A percentile compares a stretch with the other conserved stretches of the same genome.
Conservation (phyloP, 2,113 vertebrate genomes). For the Calonectris borealis region DNA sequence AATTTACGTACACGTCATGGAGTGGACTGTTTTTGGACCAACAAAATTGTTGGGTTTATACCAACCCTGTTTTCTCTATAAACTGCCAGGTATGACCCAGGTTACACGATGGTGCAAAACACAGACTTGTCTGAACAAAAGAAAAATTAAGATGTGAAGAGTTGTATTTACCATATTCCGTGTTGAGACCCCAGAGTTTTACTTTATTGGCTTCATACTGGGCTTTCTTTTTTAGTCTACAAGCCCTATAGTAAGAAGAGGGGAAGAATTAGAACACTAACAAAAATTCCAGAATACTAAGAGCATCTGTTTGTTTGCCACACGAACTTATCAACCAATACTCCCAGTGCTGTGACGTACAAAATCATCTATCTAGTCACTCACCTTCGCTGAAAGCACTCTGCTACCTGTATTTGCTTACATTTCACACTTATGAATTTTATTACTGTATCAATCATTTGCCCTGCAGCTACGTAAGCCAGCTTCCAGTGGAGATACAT, state of each 20-base stretch:
- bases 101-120: not conserved
- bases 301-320: not conserved
- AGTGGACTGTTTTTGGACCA: not conserved
- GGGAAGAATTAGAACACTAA: slow-evolving; percentile 44
- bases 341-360: not conserved
- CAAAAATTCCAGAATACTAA: slow-evolving; percentile 3
- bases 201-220: slow-evolving; percentile 99
- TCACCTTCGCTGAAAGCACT: not conserved
- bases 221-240: slow-evolving; percentile 98
- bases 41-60: not conserved
- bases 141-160: slow-evolving; percentile 15
- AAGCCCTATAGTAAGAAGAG: slow-evolving; percentile 82
- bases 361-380: not conserved
- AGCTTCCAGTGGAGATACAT: not conserved
- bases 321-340: not conserved
- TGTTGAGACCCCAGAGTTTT: slow-evolving; percentile 98
- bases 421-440: not conserved
- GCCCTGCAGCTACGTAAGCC: not conserved
- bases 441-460: not conserved
- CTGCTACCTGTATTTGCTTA: not conserved
- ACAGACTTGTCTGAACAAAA: slow-evolving; percentile 13
- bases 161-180: slow-evolving; percentile 90
- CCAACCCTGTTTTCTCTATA: not conserved
- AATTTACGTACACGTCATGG: not conserved
- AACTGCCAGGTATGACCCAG: not conserved